Base-by-base conservation (phyloP, 2,113 vertebrate genomes). In the Nerophis ophidion region DNA sequence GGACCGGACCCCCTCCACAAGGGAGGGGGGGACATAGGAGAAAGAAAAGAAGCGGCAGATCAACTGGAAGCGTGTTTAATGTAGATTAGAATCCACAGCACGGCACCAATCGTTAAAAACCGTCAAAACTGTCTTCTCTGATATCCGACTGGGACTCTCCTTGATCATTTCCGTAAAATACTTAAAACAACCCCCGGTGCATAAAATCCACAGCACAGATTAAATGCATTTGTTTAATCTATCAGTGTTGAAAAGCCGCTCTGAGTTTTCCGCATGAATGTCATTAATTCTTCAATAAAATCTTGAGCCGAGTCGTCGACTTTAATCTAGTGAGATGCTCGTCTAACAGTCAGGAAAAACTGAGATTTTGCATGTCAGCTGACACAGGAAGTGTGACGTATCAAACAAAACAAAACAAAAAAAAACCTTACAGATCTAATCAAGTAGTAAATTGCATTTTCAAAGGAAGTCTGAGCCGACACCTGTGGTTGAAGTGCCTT, bases 351-450 rank as follows among this genome's bases (percentile, higher is more conserved):
- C 63, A 49, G 16, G 77, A 64, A 68, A 61, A 68, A 63, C 1
- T 55, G 62, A 70, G 26, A 26, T 26, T 26, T 42, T 70, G 34
- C 61, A 58, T 63, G 54, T 62, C 16, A 66, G 48, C 62, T 49
- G 64, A 68, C 56, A 72, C 66, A 61, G 60, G 58, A 38, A 44
- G 47, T 70, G 61, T 65, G 57, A 70, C 65, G 60, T 62, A 52
- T 62, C 42, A 80, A 76, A n/a, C n/a, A n/a, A n/a, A n/a, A n/a
- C n/a, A n/a, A n/a, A n/a, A n/a, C n/a, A n/a, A 77, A 72, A 57
- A 57, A 49, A 61, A 79, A 61, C 45, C 56, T 67, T 65, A 53
- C 68, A 68, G 70, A 61, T 81, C 72, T 72, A 74, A 74, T 83
- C 68, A 70, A 65, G 74, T 56, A 42, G 40, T 56, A 76, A 76